These are phyloP conservation scores for Muricea muricata DNA, from an alignment of 92 coral and sea anemone genomes.

Conservation along the genomic window DNA sequence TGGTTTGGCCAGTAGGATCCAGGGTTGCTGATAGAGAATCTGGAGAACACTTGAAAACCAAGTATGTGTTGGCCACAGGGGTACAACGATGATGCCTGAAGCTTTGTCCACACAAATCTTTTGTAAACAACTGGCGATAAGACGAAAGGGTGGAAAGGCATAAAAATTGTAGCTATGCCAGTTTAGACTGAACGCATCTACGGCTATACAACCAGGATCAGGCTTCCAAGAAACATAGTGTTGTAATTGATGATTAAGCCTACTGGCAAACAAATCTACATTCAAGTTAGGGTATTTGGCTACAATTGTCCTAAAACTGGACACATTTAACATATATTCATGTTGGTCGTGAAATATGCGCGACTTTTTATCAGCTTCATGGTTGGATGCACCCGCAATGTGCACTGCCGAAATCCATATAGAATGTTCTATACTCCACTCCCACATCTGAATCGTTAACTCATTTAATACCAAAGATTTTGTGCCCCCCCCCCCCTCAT, in stretches of 20 bases:
- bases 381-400: slow-evolving; percentile 45
- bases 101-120: slow-evolving; percentile 37
- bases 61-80: slow-evolving; percentile 53
- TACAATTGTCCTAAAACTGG: too few relatives aligned
- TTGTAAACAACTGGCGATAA: slow-evolving; percentile 27
- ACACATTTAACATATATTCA: too few relatives aligned
- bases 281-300: too few relatives aligned
- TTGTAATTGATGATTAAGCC: background rate
- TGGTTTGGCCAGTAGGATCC: slow-evolving; percentile 35
- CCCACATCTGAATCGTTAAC: slow-evolving; percentile 51
- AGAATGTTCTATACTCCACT: too few relatives aligned
- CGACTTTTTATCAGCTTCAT: slow-evolving; percentile 62
- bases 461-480: background rate
- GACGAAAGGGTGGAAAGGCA: slow-evolving; percentile 60
- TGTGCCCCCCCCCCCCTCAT: slow-evolving; percentile 36
- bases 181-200: slow-evolving; percentile 41
- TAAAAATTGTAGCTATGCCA: slow-evolving; percentile 35
- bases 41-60: slow-evolving; percentile 49
- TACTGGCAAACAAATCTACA: slow-evolving; percentile 55
- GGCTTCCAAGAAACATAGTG: too few relatives aligned
- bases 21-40: slow-evolving; percentile 12
- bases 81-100: slow-evolving; percentile 33
- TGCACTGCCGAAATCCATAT: too few relatives aligned
- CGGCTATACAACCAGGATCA: slow-evolving; percentile 52
- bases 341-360: slow-evolving; percentile 61